Evolutionary conservation across 2,888 invertebrate genomes (phyloP), one percentile per base, ranked within the genome.

Genomic region (Ellobium chinense): DNA sequence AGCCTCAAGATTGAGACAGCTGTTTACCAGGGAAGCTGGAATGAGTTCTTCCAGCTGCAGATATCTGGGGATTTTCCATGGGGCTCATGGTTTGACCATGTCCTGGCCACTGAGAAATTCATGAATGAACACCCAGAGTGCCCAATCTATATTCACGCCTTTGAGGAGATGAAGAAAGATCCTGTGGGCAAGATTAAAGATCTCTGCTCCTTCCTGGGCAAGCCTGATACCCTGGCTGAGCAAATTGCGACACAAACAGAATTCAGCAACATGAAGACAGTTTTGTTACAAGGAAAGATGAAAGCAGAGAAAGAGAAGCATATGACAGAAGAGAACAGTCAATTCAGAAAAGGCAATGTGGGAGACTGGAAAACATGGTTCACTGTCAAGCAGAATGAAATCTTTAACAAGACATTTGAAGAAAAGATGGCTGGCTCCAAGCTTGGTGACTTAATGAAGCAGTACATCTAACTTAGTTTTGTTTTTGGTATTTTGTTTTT

Each of bases 31-130:
- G 74, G 74, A 14, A 74, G 39, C 1, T 74, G 60, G 27, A 7
- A 27, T 12, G 74, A 74, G 21, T 74, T 63, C 63, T 46, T 74
- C 29, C 54, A 63, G n/a, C 3, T 74, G 0, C 56, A 29, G 21
- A n/a, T 74, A 21, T 62, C 37, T 7, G 74, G 74, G 0, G 46
- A 74, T 3, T 63, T 63, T 9, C 37, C 62, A 29, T 74, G 63
- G 62, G 74, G 74, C 3, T 9, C 5, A 0, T 74, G 74, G 74
- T 74, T 62, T n/a, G 74, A 74, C 29, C 74, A 74, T n/a, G 63
- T 74, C 29, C 36, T 60, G 46, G 29, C 63, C 7, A 37, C 29
- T 7, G 74, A 74, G 18, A 0, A 21, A 24, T 74, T 46, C 31
- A 63, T 63, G 27, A 63, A 39, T 21, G 46, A 63, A 29, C n/a